Evolutionary conservation across 2,113 vertebrate species (phyloP), one percentile per base, ranked within the genome.

Genomic region (Lanius ludovicianus): DNA sequence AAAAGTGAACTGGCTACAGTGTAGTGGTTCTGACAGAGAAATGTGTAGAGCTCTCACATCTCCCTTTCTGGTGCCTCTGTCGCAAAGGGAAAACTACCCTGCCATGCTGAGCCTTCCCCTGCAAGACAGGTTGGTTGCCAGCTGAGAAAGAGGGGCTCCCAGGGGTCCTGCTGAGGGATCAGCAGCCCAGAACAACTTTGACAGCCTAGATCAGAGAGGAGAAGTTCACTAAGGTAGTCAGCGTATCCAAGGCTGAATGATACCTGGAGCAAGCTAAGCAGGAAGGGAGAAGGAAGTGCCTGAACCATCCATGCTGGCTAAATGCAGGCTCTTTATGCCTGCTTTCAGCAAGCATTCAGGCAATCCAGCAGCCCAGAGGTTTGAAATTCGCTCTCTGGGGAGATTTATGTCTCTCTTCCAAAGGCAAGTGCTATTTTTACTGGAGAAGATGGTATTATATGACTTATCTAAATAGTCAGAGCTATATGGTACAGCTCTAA

Each of bases 151-250:
- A 37, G 20, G 21, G 13, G 10, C n/a, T 75, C 55, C 35, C 7
- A 5, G 20, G 24, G 2, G 3, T 65, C 27, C 37, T 8, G 11
- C 56, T 30, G 31, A n/a, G 59, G 42, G 28, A 35, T 31, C 8
- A 11, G 39, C 52, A 39, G 44, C 65, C 14, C 4, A 2, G 49
- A 28, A 24, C 1, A 3, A 11, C 33, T 67, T 69, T 12, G 10
- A n/a, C 1, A 4, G 24, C 13, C 39, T 2, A 0, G 8, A 8
- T 25, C 37, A 49, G 28, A 52, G 10, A 18, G 20, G 25, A 56
- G 2, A 2, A 53, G 28, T 20, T 84, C 22, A 33, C 20, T 0
- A 0, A 59, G 39, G 27, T 3, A 47, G 18, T 7, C 17, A 0
- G 6, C 4, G 7, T 39, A 30, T n/a, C 47, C 46, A 46, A 73